Evolutionary conservation across 2,888 invertebrate genomes (phyloP), one percentile per base, ranked within the genome.

Genomic region (Cataglyphis altisquamis): DNA sequence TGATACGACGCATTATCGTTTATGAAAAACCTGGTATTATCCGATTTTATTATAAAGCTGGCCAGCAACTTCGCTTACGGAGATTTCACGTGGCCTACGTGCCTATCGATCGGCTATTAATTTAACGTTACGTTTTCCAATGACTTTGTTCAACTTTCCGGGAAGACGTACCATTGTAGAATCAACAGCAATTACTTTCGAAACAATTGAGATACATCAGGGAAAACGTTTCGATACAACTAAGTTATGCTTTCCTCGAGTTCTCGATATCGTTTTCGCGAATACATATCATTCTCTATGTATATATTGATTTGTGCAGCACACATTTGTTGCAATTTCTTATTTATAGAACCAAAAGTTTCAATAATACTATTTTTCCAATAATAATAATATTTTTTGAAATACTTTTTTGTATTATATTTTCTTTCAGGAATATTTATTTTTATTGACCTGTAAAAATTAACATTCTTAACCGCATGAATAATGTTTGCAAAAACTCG

Each of bases 1-100:
- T 81, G 81, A 66, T 84, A 45, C 73, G 39, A 57, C 29, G 82
- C 82, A 82, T 84, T 82, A 84, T 3, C 60, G 82, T 68, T 82
- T 73, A 67, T 67, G 73, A 82, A 73, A 82, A 73, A 67, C 52
- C 72, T 48, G 45, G 41, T 57, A 81, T 66, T 70, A 81, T 84
- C 72, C 66, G 81, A 70, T 84, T 73, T 82, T 70, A 60, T 39
- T 74, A 32, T 66, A 48, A 60, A 48, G 25, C 60, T 39, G 48
- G 57, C 41, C 21, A 39, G 18, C 1, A 32, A 8, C 25, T 21
- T 63, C 41, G 52, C n/a, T 63, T 32, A 32, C 57, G 32, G 57
- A 78, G 68, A 78, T 78, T 80, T 72, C 21, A 39, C n/a, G 25
- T 60, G 25, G 48, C 0, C 68, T 36, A 8, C 25, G 21, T 18